Percentiles rank a stretch among this genome's conserved stretches.
These are phyloP conservation scores for Embiotoca jacksoni DNA, from an alignment of 2,113 vertebrate species.

Conservation along the genomic window DNA sequence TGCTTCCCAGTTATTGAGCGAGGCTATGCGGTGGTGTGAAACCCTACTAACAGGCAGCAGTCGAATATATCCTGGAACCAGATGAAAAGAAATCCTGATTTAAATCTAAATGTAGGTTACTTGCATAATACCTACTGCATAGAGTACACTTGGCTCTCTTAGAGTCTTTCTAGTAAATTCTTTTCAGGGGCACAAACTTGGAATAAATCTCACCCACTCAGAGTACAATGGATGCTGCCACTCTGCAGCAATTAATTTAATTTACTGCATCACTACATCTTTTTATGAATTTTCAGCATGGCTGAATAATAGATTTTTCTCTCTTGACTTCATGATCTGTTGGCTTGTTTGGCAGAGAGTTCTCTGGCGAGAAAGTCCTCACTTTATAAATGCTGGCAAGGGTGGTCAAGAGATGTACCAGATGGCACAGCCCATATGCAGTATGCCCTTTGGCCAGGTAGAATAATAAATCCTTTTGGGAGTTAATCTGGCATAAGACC, in stretches of 20 bases:
- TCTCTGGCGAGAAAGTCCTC: conserved; percentile 58
- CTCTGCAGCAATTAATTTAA: conserved; percentile 48
- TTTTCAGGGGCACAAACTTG: conserved; percentile 26
- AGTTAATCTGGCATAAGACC: conserved; percentile 75
- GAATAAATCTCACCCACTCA: conserved; percentile 31
- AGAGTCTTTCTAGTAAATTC: conserved; percentile 6
- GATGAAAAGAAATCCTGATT: conserved; percentile 44
- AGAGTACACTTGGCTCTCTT: background rate
- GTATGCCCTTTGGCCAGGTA: conserved; percentile 83
- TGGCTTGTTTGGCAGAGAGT: conserved; percentile 50
- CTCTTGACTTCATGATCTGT: conserved; percentile 57
- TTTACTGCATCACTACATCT: conserved; percentile 53
- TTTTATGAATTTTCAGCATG: conserved; percentile 60
- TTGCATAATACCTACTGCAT: background rate
- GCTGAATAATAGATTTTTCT: conserved; percentile 41
- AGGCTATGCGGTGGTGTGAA: conserved; percentile 34
- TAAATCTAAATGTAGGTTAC: conserved; percentile 24
- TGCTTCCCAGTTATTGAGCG: conserved; percentile 57
- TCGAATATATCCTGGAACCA: conserved; percentile 13
- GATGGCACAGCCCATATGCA: conserved; percentile 80
- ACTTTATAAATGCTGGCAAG: conserved; percentile 69
- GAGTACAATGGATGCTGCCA: conserved; percentile 27
- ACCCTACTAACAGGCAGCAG: conserved; percentile 14
- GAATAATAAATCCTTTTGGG: conserved; percentile 82
- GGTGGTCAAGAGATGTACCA: conserved; percentile 74